Conservation (phyloP, 2,797 vertebrate species). For the Uromys caudimaculatus region DNA sequence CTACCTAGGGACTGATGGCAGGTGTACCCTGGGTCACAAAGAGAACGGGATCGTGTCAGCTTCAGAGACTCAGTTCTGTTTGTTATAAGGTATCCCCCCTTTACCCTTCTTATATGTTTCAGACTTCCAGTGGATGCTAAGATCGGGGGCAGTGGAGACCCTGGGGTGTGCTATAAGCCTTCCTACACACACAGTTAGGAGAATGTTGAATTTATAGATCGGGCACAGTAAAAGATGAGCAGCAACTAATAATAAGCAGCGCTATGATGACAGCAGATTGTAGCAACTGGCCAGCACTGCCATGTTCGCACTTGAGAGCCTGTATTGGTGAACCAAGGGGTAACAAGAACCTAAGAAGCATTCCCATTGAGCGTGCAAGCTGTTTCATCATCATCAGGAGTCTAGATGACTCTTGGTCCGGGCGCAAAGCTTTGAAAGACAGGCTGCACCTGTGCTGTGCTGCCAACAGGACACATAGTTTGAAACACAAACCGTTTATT, state of each 20-base stretch:
- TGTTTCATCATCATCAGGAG: background rate
- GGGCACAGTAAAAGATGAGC: background rate
- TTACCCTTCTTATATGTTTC: background rate
- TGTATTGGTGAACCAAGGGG: background rate
- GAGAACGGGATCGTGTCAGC: background rate
- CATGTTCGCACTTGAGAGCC: background rate
- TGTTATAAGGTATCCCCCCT: background rate
- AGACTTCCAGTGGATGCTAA: background rate
- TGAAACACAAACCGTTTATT: background rate
- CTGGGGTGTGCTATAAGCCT: too few species aligned
- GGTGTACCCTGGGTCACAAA: background rate
- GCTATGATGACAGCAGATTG: background rate
- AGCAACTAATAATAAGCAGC: background rate
- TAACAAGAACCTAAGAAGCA: background rate
- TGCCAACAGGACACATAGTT: background rate
- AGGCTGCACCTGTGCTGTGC: background rate
- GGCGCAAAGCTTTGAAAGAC: background rate
- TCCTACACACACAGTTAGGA: background rate
- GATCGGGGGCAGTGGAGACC: background rate
- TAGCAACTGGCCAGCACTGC: background rate
- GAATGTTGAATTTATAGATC: background rate
- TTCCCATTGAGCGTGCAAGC: too few species aligned
- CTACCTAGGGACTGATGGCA: background rate
- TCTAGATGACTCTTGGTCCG: background rate
- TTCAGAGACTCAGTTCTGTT: background rate